These are phyloP conservation scores for Lucilia cuprina DNA, from an alignment of 1,140 invertebrate species.

Conservation along the genomic window DNA sequence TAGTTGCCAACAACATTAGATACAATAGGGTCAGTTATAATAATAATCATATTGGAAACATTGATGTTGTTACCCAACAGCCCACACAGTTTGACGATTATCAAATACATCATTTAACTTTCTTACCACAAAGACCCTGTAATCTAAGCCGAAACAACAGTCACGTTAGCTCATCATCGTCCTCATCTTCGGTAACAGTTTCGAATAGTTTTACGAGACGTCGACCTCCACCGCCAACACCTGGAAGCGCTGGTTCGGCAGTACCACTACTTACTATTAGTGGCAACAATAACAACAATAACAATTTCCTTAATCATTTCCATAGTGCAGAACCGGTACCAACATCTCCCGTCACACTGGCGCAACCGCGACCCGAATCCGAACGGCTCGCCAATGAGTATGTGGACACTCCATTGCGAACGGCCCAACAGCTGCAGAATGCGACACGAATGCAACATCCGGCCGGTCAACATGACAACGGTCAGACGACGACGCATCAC, in stretches of 20 bases:
- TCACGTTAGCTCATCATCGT: constrained; percentile 50
- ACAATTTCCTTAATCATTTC: constrained; percentile 61
- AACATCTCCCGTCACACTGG: constrained; percentile 67
- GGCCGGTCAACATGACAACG: constrained; percentile 55
- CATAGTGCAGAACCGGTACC: constrained; percentile 56
- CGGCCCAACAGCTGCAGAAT: constrained; percentile 54
- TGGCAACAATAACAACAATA: constrained; percentile 42
- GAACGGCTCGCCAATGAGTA: constrained; percentile 83
- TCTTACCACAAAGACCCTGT: constrained; percentile 57
- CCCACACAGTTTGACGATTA: constrained; percentile 56
- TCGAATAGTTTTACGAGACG: constrained; percentile 58
- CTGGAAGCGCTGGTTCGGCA: constrained; percentile 41
- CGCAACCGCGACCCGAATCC: constrained; percentile 77
- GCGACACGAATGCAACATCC: constrained; percentile 54
- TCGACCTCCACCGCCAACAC: constrained; percentile 59
- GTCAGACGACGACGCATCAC: constrained; percentile 60
- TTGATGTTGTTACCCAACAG: constrained; percentile 41
- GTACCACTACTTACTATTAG: constrained; percentile 30
- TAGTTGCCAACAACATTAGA: constrained; percentile 13
- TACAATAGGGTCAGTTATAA: constrained; percentile 43
- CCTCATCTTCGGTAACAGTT: constrained; percentile 61
- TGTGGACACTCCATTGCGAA: constrained; percentile 79
- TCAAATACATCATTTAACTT: constrained; percentile 58
- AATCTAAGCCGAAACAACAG: constrained; percentile 53
- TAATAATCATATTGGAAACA: constrained; percentile 39